Percentiles rank a stretch among this genome's conserved stretches.
Conservation (phyloP, 1,140 invertebrate species). For the Zaprionus capensis region DNA sequence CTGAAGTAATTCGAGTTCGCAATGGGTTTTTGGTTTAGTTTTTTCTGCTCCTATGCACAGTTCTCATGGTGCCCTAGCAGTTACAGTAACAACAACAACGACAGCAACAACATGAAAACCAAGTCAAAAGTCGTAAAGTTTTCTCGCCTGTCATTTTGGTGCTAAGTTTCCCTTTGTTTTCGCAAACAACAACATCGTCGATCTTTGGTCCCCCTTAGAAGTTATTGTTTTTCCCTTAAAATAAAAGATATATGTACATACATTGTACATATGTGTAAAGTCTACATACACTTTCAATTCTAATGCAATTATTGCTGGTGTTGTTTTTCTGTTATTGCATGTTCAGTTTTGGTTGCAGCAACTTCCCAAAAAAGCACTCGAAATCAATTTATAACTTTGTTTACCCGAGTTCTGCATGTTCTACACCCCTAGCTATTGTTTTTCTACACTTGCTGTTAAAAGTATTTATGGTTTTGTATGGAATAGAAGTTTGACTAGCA, state of each 20-base stretch:
- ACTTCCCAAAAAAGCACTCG: conserved; percentile 34
- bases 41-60: conserved; percentile 2
- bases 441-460: neutral
- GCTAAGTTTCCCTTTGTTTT: conserved; percentile 40
- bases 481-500: neutral
- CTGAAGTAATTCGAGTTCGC: conserved; percentile 23
- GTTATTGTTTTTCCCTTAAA: conserved; percentile 1
- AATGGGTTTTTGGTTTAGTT: conserved; percentile 17
- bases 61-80: conserved; percentile 25
- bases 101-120: conserved; percentile 19
- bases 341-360: conserved; percentile 16
- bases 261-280: neutral
- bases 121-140: conserved; percentile 47
- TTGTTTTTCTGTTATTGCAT: conserved; percentile 9
- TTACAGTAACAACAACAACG: neutral
- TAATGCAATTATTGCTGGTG: conserved; percentile 32
- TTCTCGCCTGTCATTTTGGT: conserved; percentile 34
- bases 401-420: conserved; percentile 27
- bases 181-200: conserved; percentile 28
- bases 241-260: neutral
- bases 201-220: conserved; percentile 1
- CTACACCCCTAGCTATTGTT: conserved; percentile 24
- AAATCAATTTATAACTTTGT: conserved; percentile 53
- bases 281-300: conserved; percentile 8
- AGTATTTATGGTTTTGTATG: conserved; percentile 19